Evolutionary conservation across 2,888 invertebrate species (phyloP), one percentile per base, ranked within the genome.

Genomic region (Drosophila sordidula): DNA sequence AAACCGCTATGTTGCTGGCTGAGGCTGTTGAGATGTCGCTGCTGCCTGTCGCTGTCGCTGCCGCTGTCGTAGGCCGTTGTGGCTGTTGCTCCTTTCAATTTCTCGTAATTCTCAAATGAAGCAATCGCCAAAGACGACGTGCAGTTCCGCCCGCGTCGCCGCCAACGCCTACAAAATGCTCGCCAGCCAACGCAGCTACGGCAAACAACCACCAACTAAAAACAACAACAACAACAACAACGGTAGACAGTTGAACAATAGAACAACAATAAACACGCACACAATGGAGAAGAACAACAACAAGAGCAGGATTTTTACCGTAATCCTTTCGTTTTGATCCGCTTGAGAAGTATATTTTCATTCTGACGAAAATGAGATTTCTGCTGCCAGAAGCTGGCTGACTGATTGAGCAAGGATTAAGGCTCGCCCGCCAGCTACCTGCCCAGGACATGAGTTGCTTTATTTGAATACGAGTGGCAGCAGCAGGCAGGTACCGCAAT

Each of bases 261-360:
- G 67, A 58, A 16, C 14, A 42, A 70, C 73, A 78, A 79, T 72
- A 83, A 80, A 72, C 80, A 62, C 54, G 64, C 59, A 58, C 73
- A 80, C 69, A 78, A 80, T 71, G 75, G 69, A 78, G 42, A 75
- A 69, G 54, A 64, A 58, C 18, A 54, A 32, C 66, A 66, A 54
- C 57, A 61, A 18, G 62, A 70, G 51, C 67, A 68, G 71, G 63
- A 75, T 80, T 87, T 87, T 87, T 87, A 87, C 86, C 86, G 86
- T 87, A 87, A 87, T 87, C 86, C 86, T 87, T 87, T 87, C 86
- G 86, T 75, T 85, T 82, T 85, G 86, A 86, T 80, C 86, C 86
- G 87, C 86, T 86, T 87, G 86, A 78, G 81, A 76, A 87, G 70
- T 75, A 77, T 87, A 84, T 87, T 87, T 87, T 86, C 86, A 86